These are phyloP conservation scores for Penaeus chinensis DNA, from an alignment of 1,140 invertebrate genomes.

Conservation along the genomic window DNA sequence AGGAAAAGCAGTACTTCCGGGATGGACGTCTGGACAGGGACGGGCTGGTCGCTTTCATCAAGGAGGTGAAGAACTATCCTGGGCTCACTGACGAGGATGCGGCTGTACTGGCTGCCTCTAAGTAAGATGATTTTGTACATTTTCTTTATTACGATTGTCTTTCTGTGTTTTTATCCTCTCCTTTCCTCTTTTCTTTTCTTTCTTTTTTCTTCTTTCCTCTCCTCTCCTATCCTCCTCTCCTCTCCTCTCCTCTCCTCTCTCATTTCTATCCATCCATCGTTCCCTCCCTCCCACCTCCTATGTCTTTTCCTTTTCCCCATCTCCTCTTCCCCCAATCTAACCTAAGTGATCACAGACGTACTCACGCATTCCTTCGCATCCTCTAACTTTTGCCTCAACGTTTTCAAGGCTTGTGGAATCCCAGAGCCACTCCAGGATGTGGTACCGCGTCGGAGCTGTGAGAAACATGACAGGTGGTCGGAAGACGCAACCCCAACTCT, in stretches of 20 bases:
- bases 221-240: too few relatives aligned
- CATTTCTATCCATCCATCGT: too few relatives aligned
- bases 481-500: conserved; percentile 69
- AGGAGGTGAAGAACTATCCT: conserved; percentile 73
- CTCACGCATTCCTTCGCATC: background rate
- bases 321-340: too few relatives aligned
- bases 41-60: conserved; percentile 71
- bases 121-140: conserved; percentile 65
- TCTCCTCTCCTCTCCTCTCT: too few relatives aligned
- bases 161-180: background rate
- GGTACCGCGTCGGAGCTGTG: conserved; percentile 76
- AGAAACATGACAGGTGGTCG: conserved; percentile 72
- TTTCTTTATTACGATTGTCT: background rate
- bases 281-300: too few relatives aligned
- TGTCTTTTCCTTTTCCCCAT: too few relatives aligned
- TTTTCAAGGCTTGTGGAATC: conserved; percentile 70
- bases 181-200: too few relatives aligned
- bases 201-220: too few relatives aligned
- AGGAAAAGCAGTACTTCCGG: conserved; percentile 67
- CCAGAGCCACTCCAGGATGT: conserved; percentile 72
- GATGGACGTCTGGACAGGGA: conserved; percentile 71
- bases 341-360: background rate
- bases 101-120: conserved; percentile 73
- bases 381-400: background rate
- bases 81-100: conserved; percentile 74